phyloP scores from a whole-genome alignment of 2,888 invertebrate species.

The Heteropelma amictum region DNA sequence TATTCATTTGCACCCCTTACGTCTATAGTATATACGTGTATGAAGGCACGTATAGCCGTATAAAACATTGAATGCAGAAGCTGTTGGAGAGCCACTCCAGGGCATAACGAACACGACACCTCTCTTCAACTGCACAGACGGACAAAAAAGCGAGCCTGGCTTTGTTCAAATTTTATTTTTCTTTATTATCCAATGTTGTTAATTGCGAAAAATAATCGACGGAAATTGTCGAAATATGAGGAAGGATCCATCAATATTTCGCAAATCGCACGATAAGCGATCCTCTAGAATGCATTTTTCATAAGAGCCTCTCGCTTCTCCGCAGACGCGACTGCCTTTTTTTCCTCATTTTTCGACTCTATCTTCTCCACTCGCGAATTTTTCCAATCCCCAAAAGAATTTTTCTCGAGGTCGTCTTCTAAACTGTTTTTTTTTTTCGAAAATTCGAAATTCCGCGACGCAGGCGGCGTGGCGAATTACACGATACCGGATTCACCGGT shows the following conservation, averaged over 20 bases:
- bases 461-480: constrained; percentile 81
- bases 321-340: too few species aligned
- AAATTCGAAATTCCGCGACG: too few species aligned
- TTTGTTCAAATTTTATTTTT: neutral
- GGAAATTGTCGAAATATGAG: too few species aligned
- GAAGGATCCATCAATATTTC: too few species aligned
- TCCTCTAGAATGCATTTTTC: too few species aligned
- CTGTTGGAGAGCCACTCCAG: constrained; percentile 46
- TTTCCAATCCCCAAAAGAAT: constrained; percentile 2
- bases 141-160: neutral
- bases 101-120: constrained; percentile 51
- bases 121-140: neutral
- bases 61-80: constrained; percentile 54
- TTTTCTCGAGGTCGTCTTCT: too few species aligned
- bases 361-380: too few species aligned
- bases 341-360: constrained; percentile 6
- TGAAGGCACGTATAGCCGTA: constrained; percentile 23
- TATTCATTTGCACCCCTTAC: neutral
- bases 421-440: too few species aligned
- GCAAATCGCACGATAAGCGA: too few species aligned
- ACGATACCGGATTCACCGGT: constrained; percentile 80
- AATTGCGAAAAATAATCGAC: too few species aligned
- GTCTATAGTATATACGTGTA: neutral
- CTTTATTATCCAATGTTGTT: neutral
- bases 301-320: too few species aligned